Evolutionary conservation across 2,888 invertebrate species (phyloP), one percentile per base, ranked within the genome.

Genomic region (Periphyllus acericola): DNA sequence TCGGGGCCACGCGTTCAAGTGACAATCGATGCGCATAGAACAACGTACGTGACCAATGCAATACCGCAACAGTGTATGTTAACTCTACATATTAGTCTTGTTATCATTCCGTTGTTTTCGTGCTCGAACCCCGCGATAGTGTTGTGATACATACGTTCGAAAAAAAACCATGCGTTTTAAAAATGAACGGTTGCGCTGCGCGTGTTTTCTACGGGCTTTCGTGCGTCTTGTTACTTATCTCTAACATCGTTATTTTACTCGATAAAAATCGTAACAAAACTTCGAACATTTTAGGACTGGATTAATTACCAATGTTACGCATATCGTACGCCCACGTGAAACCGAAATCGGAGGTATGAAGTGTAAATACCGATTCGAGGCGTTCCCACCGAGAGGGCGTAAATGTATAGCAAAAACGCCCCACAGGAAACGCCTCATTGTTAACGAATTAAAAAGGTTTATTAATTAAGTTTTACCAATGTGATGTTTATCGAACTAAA

Each of bases 391-490:
- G 11, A 66, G 83, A 75, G 74, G 83, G 83, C 74, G 83, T 84
- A 66, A 5, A 11, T 80, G 55, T 52, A 19, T 34, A 9, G 66
- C 25, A 84, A 84, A 75, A 84, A 84, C 83, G 83, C 83, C 75
- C 83, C 29, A 32, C 75, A 32, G 76, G 84, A 85, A 78, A 85
- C 84, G 78, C 84, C 84, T 85, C 76, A 66, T n/a, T n/a, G 34
- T 17, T 68, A 34, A 66, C 19, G 34, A 85, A 78, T 85, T 68
- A 78, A 66, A 66, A 66, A n/a, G 29, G 71, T 72, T 82, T 52
- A 71, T 82, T 76, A 60, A 66, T 84, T 84, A 55, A 29, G 55
- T 71, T 46, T 71, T 34, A 72, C n/a, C 60, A 60, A 19, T 60
- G 25, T 25, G 60, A 21, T 40, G n/a, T 34, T 19, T 75, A 75